These are phyloP conservation scores for Geotrypetes seraphini DNA, from an alignment of 2,797 vertebrate genomes.

Conservation along the genomic window DNA sequence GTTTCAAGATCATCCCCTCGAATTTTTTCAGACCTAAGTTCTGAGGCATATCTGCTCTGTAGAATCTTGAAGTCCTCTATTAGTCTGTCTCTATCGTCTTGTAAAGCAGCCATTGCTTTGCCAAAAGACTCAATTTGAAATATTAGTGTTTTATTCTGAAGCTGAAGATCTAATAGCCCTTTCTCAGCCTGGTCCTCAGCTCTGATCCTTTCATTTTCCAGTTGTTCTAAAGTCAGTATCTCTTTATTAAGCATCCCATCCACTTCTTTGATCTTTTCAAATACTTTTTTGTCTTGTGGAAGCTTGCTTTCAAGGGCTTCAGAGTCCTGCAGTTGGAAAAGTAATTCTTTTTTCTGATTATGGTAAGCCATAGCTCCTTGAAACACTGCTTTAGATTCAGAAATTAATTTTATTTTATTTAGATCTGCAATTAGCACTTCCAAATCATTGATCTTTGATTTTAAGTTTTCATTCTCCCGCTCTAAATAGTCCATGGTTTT, in stretches of 20 bases:
- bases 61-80: slow-evolving; percentile 70
- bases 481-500: slow-evolving; percentile 33
- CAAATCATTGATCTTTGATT: slow-evolving; percentile 32
- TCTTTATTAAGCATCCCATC: slow-evolving; percentile 40
- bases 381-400: slow-evolving; percentile 24
- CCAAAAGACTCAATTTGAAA: slow-evolving; percentile 67
- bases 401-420: slow-evolving; percentile 42
- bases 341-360: slow-evolving; percentile 14
- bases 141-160: slow-evolving; percentile 44
- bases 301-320: slow-evolving; percentile 37
- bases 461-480: slow-evolving; percentile 52
- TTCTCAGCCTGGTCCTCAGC: slow-evolving; percentile 37
- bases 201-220: slow-evolving; percentile 38
- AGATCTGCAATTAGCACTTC: slow-evolving; percentile 35
- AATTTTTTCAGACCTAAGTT: slow-evolving; percentile 48
- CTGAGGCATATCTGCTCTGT: slow-evolving; percentile 51
- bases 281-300: slow-evolving; percentile 34
- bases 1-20: slow-evolving; percentile 47
- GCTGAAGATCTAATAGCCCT: slow-evolving; percentile 35
- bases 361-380: not conserved
- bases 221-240: slow-evolving; percentile 20
- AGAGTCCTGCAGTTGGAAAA: slow-evolving; percentile 10
- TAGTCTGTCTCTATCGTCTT: slow-evolving; percentile 69
- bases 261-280: slow-evolving; percentile 30
- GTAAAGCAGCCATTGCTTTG: slow-evolving; percentile 72